Evolutionary conservation across 1,140 invertebrate genomes (phyloP), one percentile per base, ranked within the genome.

Genomic region (Anastatus disparis): DNA sequence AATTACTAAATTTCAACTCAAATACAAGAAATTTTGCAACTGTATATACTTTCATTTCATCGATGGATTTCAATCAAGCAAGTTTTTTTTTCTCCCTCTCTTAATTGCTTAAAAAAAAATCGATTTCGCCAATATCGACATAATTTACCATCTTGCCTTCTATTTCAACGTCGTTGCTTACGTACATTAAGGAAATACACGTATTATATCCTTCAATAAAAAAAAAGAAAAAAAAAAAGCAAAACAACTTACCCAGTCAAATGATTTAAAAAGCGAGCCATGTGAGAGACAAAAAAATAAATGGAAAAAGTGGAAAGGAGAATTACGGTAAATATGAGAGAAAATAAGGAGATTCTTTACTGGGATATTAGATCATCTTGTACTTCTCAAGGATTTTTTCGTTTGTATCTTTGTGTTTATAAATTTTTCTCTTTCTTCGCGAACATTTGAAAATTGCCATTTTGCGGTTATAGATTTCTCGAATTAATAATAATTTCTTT

Each of bases 401-500:
- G n/a, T n/a, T n/a, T n/a, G n/a, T n/a, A n/a, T n/a, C n/a, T n/a
- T n/a, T n/a, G n/a, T n/a, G n/a, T n/a, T n/a, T n/a, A n/a, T n/a
- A n/a, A n/a, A n/a, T n/a, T n/a, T n/a, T n/a, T n/a, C n/a, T n/a
- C n/a, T n/a, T n/a, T n/a, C n/a, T n/a, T n/a, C n/a, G n/a, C n/a
- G n/a, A n/a, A n/a, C n/a, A 6, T 52, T 12, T 27, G 26, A 15
- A 29, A 55, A 66, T 56, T 24, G 64, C 8, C n/a, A 31, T 53
- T 38, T 17, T 27, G 65, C 55, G 65, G 40, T 15, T 15, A 27
- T 7, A 9, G 27, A 59, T 68, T 68, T 50, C 44, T 55, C 13
- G 65, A 58, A 68, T 68, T 50, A 59, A 59, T 59, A 46, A n/a
- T 12, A 7, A 22, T 66, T 62, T 48, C 53, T 50, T 7, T 38